Evolutionary conservation across 1,140 invertebrate genomes (phyloP), one percentile per base, ranked within the genome.

Genomic region (Drosophila trapezifrons): DNA sequence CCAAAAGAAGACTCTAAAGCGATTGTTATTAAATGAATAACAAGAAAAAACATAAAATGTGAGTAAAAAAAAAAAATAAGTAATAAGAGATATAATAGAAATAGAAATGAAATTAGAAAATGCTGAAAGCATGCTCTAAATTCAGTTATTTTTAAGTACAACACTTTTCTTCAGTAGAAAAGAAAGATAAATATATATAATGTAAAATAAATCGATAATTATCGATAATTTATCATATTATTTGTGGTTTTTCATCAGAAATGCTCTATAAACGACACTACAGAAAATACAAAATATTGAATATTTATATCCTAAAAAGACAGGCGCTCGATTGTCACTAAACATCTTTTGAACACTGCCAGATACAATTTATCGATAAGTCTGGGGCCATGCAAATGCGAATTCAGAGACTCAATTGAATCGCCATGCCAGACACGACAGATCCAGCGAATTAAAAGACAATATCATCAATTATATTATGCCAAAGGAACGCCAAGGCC

Each of bases 391-490:
- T 57, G 72, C 52, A 79, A 83, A 71, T 57, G 72, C 47, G 69
- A 83, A 82, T 85, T 17, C 35, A 29, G 32, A 54, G 63, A 64
- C 70, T 63, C 74, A 59, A 85, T 74, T 60, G 29, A 63, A 58
- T 85, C 67, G 46, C 45, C 47, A 87, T 64, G 69, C 84, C 46
- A 62, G 49, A 59, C 84, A 89, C 84, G 84, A 59, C 42, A 66
- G 55, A 57, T 76, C 64, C 75, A 87, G 74, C 90, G 90, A 91
- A 91, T 91, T 91, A 91, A 91, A 91, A 91, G 76, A 90, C 90
- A 91, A 91, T 91, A 91, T 79, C 86, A 91, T 91, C 80, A 91
- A 91, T 91, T 91, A 91, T 82, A 84, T 87, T 91, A 85, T 91
- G 83, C 67, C 71, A 73, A 78, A 78, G 71, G 66, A 76, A 80